Percentiles rank a stretch among this genome's conserved stretches.
Conservation (phyloP, 53 echinoderm and acorn worm genomes). For the Zoroaster sp. region DNA sequence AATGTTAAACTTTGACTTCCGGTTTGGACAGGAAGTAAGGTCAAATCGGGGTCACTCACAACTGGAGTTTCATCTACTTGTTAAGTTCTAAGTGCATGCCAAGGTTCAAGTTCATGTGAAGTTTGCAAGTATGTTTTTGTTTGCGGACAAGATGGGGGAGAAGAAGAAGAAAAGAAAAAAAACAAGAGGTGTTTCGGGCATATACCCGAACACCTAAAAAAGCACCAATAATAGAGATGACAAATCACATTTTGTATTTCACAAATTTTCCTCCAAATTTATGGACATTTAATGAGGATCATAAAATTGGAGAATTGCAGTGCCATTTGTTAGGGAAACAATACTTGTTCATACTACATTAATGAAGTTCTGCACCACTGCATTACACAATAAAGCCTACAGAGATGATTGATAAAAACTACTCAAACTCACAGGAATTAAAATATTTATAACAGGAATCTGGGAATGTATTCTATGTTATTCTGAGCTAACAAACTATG, state of each 20-base stretch:
- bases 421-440: background rate
- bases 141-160: too few species aligned
- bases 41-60: too few species aligned
- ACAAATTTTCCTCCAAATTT: constrained; percentile 38
- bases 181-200: too few species aligned
- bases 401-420: background rate
- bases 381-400: constrained; percentile 38
- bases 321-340: background rate
- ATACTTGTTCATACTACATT: constrained; percentile 4
- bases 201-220: too few species aligned
- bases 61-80: too few species aligned
- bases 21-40: too few species aligned
- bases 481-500: too few species aligned
- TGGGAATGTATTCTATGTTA: constrained; percentile 3
- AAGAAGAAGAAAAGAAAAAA: too few species aligned
- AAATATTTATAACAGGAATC: background rate
- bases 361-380: constrained; percentile 11
- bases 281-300: constrained; percentile 18
- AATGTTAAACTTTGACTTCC: too few species aligned
- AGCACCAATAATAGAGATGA: background rate
- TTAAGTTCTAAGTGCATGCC: too few species aligned
- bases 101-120: too few species aligned
- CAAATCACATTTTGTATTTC: constrained; percentile 26
- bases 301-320: background rate
- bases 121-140: too few species aligned